These are phyloP conservation scores for Florisuga fusca DNA, from an alignment of 2,797 vertebrate species.

Conservation along the genomic window DNA sequence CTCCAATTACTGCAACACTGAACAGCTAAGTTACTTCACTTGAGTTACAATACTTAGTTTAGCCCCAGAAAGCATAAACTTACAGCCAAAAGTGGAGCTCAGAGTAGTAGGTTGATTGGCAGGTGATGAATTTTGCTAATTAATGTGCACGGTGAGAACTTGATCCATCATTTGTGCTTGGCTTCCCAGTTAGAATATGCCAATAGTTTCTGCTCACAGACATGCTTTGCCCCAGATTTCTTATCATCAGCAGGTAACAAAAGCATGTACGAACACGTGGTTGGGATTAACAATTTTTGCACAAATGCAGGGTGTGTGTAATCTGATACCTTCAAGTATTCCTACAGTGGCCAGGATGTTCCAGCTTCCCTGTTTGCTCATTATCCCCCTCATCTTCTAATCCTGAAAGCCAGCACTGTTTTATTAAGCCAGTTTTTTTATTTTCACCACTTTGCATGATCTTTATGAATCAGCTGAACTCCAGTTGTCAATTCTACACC, in stretches of 20 bases:
- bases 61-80: not conserved
- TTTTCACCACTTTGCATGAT: not conserved
- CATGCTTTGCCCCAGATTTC: not conserved
- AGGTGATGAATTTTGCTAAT: constrained; percentile 25
- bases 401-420: not conserved
- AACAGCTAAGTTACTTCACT: not conserved
- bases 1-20: not conserved
- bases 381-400: not conserved
- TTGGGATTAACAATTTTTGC: not conserved
- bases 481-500: not conserved
- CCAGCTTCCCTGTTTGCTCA: not conserved
- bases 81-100: not conserved
- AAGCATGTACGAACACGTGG: not conserved
- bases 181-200: not conserved
- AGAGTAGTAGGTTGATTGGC: not conserved
- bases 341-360: not conserved
- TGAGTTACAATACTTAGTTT: not conserved
- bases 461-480: not conserved
- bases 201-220: not conserved
- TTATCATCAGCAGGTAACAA: not conserved
- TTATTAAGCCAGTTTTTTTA: not conserved
- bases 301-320: not conserved
- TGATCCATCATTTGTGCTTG: rapidly evolving
- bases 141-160: not conserved
- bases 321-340: not conserved